Base-by-base conservation (phyloP, 1,140 invertebrate genomes). In the Triops cancriformis region DNA sequence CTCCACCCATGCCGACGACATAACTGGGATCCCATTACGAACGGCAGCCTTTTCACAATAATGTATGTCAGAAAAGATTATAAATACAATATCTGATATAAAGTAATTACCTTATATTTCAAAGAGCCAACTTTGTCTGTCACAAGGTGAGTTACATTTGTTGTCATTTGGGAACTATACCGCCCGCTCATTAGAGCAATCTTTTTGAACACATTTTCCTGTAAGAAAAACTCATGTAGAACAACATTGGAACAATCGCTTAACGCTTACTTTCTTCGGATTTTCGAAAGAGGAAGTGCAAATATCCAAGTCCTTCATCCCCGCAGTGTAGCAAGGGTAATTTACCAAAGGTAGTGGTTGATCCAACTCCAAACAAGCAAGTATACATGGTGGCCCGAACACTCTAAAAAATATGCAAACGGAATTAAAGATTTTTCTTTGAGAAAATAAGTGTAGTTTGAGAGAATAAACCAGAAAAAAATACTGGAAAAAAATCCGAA, bases 161-260 rank as follows among this genome's bases (percentile, higher is more conserved):
- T 87, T 41, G 90, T 89, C 43, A 97, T 88, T 75, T 89, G 87
- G 79, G 89, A 88, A 14, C 87, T 90, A 80, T 90, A 94, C 14
- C 90, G 85, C 5, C 94, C 95, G 77, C 92, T 92, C 94, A 97
- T 97, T 83, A 90, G 90, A 81, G 91, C 86, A 0, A 96, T 88
- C 81, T 90, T 89, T 27, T 87, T 85, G 82, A 90, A 88, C 5
- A 96, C 85, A 41, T 89, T 84, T 80, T 89, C 87, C 90, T 94
- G 80, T 31, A 82, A 80, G 72, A 74, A 79, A 77, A 64, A n/a
- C 64, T 78, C 42, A 76, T 26, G 23, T 78, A 41, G 73, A 76
- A 28, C 79, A 41, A 37, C 26, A 26, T 64, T 64, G 28, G 73
- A 72, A 41, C n/a, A n/a, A n/a, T 18, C 77, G 76, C 18, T 75